Percentiles rank a stretch among this genome's conserved stretches.
phyloP scores from a whole-genome alignment of 2,113 vertebrate species.

The Oreotrochilus melanogaster region DNA sequence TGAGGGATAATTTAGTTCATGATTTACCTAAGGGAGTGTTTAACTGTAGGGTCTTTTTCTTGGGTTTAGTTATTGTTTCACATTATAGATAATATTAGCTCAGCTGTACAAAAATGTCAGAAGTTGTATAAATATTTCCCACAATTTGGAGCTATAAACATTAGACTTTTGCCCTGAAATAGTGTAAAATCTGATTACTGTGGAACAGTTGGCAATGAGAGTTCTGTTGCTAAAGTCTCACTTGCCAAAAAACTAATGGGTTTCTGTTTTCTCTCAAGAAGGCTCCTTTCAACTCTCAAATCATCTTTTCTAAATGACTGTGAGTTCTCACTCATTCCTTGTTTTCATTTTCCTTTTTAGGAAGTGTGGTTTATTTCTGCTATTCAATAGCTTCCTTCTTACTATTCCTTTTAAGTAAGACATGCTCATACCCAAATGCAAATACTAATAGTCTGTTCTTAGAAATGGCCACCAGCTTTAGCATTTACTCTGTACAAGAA shows the following conservation, averaged over 20 bases:
- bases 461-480: not conserved
- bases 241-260: not conserved
- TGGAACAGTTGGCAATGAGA: not conserved
- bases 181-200: not conserved
- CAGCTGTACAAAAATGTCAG: not conserved
- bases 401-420: not conserved
- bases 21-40: not conserved
- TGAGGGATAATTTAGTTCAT: not conserved
- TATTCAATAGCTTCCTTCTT: not conserved
- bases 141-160: not conserved
- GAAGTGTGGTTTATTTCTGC: not conserved
- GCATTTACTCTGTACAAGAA: not conserved
- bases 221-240: not conserved
- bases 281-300: not conserved
- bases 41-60: not conserved
- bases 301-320: not conserved
- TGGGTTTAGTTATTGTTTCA: not conserved
- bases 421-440: not conserved
- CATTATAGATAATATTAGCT: not conserved
- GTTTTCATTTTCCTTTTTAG: not conserved
- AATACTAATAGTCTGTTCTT: not conserved
- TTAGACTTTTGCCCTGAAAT: not conserved
- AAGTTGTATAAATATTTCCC: not conserved
- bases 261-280: not conserved
- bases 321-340: not conserved